Evolutionary conservation across 2,888 invertebrate genomes (phyloP), one percentile per base, ranked within the genome.

Genomic region (Caenorhabditis parvicauda): DNA sequence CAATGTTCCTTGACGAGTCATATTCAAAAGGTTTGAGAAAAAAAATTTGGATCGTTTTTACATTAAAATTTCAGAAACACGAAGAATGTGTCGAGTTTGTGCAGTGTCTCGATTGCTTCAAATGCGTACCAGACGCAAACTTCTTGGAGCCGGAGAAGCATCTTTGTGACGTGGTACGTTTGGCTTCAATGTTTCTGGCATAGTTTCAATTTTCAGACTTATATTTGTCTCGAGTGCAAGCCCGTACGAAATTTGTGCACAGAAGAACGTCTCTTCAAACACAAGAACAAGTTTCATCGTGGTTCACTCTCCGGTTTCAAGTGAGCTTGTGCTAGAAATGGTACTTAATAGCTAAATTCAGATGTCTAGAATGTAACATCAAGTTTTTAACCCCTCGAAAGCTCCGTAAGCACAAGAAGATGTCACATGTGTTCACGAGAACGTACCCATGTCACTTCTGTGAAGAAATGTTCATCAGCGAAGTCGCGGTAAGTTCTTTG

Each of bases 381-480:
- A 81, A 81, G 60, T 81, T 81, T 54, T 55, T 81, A 47, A 81
- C 81, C 9, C 81, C 81, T 25, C 54, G 81, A 29, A 81, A 81
- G 52, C 64, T 81, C 39, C 63, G 69, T 32, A 70, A 81, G 58
- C 81, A 81, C 61, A 72, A 75, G 47, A 81, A 81, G 59, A 81
- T 81, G 81, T 59, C 77, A 6, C 81, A 81, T 50, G 77, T 81
- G 7, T 78, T 80, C 57, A 72, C 76, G 14, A 76, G 75, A 53
- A 78, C 81, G 0, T 81, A 70, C 54, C 75, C 69, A 14, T 81
- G 81, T 55, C 81, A 81, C 57, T 81, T 81, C 58, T 81, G 81
- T 59, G 78, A 80, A 14, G 81, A 81, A 29, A 55, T 76, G 21
- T 81, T 81, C 66, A 76, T 76, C 44, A 73, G 72, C 12, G 81